Conservation (phyloP, 2,888 invertebrate genomes). For the Falcaria lacertinaria region DNA sequence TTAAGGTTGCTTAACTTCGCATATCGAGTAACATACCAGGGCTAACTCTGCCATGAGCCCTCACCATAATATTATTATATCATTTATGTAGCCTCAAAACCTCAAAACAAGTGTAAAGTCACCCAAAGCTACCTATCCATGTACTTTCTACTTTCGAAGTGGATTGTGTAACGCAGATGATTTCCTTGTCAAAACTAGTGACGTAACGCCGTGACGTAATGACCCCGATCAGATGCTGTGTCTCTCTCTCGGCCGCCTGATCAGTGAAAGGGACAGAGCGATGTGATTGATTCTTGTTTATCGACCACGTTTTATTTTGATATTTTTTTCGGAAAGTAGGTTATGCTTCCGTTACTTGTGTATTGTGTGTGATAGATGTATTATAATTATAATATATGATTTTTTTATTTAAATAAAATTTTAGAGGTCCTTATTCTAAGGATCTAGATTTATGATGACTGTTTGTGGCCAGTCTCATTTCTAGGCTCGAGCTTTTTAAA, state of each 20-base stretch:
- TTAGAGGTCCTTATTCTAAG: no score
- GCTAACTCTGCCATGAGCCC: no score
- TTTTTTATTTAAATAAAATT: no score
- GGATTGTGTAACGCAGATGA: slow-evolving; percentile 16
- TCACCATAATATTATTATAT: no score
- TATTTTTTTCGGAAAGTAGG: background rate
- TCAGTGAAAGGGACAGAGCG: background rate
- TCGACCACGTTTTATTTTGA: background rate
- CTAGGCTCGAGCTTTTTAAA: no score
- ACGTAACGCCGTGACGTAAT: slow-evolving; percentile 25
- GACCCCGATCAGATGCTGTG: slow-evolving; percentile 13
- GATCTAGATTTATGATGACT: no score
- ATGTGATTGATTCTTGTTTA: background rate
- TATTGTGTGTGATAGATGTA: no score
- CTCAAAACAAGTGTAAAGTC: background rate
- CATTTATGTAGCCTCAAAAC: no score
- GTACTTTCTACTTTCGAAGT: slow-evolving; percentile 16
- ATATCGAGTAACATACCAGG: no score
- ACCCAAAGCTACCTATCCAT: background rate
- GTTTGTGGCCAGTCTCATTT: no score
- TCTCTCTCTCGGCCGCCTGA: background rate
- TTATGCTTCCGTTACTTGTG: background rate
- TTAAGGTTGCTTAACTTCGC: no score
- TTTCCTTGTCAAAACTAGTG: slow-evolving; percentile 24
- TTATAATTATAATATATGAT: no score